phyloP scores from a whole-genome alignment of 2,888 invertebrate species.

The Drosophila phalerata region DNA sequence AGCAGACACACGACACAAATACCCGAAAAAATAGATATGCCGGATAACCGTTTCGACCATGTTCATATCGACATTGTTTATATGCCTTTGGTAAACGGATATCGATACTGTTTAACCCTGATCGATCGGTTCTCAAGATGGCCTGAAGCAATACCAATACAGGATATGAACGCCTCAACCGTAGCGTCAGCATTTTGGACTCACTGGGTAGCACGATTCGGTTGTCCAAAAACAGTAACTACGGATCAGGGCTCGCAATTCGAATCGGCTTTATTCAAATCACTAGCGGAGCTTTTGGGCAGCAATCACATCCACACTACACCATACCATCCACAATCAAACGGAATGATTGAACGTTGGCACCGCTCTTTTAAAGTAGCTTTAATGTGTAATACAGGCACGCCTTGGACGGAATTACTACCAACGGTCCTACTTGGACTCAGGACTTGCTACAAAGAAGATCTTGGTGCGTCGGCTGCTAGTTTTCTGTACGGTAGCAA shows the following conservation, averaged over 20 bases:
- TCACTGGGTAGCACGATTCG: neutral
- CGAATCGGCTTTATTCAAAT: neutral
- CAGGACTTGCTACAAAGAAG: too few relatives aligned
- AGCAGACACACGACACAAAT: neutral
- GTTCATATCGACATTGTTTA: neutral
- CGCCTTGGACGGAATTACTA: too few relatives aligned
- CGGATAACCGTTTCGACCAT: neutral
- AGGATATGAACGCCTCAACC: neutral
- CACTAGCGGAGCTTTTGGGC: neutral
- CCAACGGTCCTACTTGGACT: too few relatives aligned
- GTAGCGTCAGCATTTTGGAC: neutral
- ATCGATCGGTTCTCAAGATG: neutral
- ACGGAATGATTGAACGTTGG: neutral
- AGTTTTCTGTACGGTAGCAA: too few relatives aligned
- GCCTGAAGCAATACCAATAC: neutral
- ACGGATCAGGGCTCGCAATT: too few relatives aligned
- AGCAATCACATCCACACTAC: conserved; percentile 3
- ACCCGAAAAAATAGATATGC: neutral
- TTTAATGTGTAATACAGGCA: too few relatives aligned
- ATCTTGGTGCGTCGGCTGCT: too few relatives aligned
- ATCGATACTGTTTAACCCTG: neutral
- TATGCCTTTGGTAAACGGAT: neutral
- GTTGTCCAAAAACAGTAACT: too few relatives aligned
- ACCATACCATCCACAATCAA: neutral
- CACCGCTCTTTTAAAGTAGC: neutral